A percentile compares a stretch with the other conserved stretches of the same genome.
These are phyloP conservation scores for Grantiella picta DNA, from an alignment of 2,113 vertebrate genomes.

Conservation along the genomic window DNA sequence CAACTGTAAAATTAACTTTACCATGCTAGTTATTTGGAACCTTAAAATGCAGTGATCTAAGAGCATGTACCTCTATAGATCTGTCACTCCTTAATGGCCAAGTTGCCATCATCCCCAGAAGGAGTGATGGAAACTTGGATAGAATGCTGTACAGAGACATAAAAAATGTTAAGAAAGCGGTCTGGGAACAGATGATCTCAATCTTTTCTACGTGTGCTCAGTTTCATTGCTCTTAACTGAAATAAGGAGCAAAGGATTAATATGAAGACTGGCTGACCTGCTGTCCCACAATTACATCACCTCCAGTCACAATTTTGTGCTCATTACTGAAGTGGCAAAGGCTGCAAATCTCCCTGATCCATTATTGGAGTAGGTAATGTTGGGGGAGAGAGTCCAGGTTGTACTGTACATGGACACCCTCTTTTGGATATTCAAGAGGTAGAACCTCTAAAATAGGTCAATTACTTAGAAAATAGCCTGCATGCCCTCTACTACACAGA, in stretches of 20 bases:
- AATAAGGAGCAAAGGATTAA: conserved; percentile 27
- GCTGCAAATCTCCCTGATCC: background rate
- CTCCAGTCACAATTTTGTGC: background rate
- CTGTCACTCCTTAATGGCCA: background rate
- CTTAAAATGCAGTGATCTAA: background rate
- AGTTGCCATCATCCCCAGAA: background rate
- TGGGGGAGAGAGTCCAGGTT: background rate
- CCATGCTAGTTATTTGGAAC: background rate
- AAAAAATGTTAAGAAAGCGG: background rate
- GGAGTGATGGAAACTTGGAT: background rate
- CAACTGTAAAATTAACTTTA: background rate
- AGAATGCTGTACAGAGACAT: background rate
- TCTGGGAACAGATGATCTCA: background rate
- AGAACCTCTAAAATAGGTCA: background rate
- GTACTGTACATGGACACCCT: background rate
- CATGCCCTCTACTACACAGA: no score
- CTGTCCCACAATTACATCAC: conserved; percentile 8
- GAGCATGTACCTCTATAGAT: background rate
- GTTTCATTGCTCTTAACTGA: background rate
- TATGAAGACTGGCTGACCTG: conserved; percentile 14
- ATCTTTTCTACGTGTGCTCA: background rate
- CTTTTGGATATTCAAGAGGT: background rate
- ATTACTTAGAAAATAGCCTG: background rate
- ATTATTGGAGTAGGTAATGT: background rate
- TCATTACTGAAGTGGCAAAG: conserved; percentile 3